Evolutionary conservation across 2,113 vertebrate species (phyloP).

Genomic region (Jacana jacana): DNA sequence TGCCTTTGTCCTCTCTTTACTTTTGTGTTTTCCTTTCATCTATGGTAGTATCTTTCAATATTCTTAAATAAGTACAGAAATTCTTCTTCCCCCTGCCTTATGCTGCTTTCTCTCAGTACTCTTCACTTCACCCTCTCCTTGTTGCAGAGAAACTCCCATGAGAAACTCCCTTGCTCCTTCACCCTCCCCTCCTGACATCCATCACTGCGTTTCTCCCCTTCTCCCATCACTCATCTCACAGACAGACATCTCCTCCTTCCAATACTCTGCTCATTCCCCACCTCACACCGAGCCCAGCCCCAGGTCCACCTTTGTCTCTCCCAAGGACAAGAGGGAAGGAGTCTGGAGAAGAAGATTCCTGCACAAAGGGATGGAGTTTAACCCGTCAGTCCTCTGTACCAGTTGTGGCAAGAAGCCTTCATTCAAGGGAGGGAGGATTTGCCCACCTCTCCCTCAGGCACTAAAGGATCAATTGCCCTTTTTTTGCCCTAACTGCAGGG

Average conservation of each 20-base stretch:
- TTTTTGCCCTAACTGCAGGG: background rate
- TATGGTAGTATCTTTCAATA: background rate
- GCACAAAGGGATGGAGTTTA: background rate
- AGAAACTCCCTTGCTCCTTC: background rate
- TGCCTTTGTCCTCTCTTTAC: background rate
- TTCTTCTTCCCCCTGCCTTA: background rate
- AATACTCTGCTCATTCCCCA: background rate
- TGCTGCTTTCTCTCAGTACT: background rate
- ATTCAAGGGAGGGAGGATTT: background rate
- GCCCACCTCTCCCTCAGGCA: background rate
- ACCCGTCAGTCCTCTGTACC: background rate
- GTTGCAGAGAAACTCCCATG: background rate
- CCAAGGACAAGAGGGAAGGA: background rate
- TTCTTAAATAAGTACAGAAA: background rate
- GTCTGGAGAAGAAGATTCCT: background rate
- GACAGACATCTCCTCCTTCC: background rate
- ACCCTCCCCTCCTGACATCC: background rate
- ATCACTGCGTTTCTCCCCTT: background rate
- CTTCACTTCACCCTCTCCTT: background rate
- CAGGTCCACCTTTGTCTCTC: background rate
- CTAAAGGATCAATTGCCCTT: background rate
- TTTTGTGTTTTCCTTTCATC: background rate
- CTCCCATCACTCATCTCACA: background rate
- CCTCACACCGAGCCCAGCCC: background rate
- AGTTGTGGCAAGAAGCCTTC: background rate